phyloP scores from a whole-genome alignment of 2,113 vertebrate species.

The Megaceryle maxima region DNA sequence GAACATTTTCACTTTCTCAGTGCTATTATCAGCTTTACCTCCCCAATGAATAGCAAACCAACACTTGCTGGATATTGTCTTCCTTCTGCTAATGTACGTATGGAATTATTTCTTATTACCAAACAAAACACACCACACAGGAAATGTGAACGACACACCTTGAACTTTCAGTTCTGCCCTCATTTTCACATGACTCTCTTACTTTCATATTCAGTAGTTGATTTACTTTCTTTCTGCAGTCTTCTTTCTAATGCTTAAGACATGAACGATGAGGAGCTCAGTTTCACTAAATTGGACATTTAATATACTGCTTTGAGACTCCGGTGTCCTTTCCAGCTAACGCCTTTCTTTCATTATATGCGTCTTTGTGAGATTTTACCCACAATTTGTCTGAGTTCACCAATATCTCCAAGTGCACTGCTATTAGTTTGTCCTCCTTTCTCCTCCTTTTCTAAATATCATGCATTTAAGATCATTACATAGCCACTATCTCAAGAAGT shows the following conservation, averaged over 20 bases:
- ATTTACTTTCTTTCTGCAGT: neutral
- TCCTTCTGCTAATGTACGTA: accelerated
- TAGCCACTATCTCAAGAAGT: neutral
- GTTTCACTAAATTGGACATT: neutral
- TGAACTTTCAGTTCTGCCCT: neutral
- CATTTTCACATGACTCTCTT: neutral
- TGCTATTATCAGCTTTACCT: neutral
- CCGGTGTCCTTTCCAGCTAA: neutral
- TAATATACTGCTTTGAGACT: neutral
- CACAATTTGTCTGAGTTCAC: neutral
- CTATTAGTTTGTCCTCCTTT: neutral
- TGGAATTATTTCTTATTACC: neutral
- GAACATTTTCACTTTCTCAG: neutral
- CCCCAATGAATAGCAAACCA: neutral
- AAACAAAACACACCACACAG: neutral
- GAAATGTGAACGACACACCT: neutral
- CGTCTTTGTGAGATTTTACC: neutral
- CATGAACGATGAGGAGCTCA: neutral
- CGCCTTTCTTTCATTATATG: neutral
- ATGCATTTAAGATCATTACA: neutral
- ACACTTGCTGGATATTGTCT: neutral
- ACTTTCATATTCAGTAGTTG: neutral
- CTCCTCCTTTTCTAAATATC: neutral
- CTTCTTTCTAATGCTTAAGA: neutral
- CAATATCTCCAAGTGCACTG: neutral